These are phyloP conservation scores for Drosophila pseudotalamancana DNA, from an alignment of 2,888 invertebrate species.

Conservation along the genomic window DNA sequence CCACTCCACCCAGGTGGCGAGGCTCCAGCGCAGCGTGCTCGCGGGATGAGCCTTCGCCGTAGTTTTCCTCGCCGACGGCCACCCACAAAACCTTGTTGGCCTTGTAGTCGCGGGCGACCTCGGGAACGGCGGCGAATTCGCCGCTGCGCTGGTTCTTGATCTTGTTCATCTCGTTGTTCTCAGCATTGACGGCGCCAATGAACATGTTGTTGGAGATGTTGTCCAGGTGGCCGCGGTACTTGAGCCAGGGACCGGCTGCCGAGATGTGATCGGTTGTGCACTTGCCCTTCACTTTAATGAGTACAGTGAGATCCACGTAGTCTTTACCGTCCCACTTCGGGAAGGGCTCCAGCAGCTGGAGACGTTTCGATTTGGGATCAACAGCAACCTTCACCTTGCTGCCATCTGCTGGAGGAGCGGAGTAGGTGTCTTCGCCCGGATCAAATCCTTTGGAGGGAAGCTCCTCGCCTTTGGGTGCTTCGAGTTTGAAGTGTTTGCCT, in stretches of 20 bases:
- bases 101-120: constrained; percentile 97
- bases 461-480: constrained; percentile 94
- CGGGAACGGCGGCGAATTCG: constrained; percentile 95
- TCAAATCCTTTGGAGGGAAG: constrained; percentile 97
- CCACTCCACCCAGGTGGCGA: constrained; percentile 95
- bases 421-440: constrained; percentile 97
- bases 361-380: constrained; percentile 93
- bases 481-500: constrained; percentile 95
- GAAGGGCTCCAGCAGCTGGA: constrained; percentile 97
- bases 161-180: constrained; percentile 96
- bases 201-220: constrained; percentile 99
- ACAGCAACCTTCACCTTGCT: constrained; percentile 89
- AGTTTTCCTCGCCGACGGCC: constrained; percentile 94
- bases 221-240: constrained; percentile 99
- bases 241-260: constrained; percentile 99
- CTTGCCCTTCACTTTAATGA: constrained; percentile 99
- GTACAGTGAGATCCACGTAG: constrained; percentile 92
- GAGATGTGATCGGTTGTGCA: constrained; percentile 99
- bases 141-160: constrained; percentile 95
- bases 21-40: constrained; percentile 99
- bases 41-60: constrained; percentile 95
- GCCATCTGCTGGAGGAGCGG: constrained; percentile 89
- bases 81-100: constrained; percentile 94
- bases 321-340: constrained; percentile 98
- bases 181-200: constrained; percentile 94